phyloP scores from a whole-genome alignment of 2,797 vertebrate species.

The Muraenolepis orangiensis region DNA sequence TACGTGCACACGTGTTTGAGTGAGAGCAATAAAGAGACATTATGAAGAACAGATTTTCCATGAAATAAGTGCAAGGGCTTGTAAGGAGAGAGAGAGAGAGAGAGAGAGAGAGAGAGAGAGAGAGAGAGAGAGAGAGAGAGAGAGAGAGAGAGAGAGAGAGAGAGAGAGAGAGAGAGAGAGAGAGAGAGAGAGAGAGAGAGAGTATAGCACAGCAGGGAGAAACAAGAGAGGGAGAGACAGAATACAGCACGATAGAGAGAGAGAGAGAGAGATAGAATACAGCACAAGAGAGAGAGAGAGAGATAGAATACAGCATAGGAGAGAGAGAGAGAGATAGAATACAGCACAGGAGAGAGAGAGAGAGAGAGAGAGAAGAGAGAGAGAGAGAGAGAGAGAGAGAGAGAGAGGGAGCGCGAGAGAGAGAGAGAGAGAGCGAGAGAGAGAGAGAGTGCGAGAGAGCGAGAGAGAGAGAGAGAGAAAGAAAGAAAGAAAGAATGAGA shows the following conservation, averaged over 20 bases:
- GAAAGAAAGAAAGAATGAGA: conserved; percentile 72
- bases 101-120: conserved; percentile 69
- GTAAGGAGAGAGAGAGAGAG: conserved; percentile 53
- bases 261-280: conserved; percentile 70
- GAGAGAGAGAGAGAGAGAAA: conserved; percentile 69
- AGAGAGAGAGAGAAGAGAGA: background rate
- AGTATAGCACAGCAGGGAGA: conserved; percentile 72
- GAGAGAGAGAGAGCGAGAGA: conserved; percentile 46
- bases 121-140: conserved; percentile 50
- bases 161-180: background rate
- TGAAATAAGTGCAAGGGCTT: conserved; percentile 93
- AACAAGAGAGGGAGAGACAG: conserved; percentile 52
- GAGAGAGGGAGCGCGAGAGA: no score
- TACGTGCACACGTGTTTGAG: background rate
- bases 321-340: background rate
- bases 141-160: background rate
- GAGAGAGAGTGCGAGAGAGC: conserved; percentile 62
- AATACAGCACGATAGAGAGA: no score
- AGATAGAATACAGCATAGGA: no score
- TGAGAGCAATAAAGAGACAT: conserved; percentile 58
- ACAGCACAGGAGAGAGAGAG: no score
- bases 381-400: background rate
- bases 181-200: conserved; percentile 12
- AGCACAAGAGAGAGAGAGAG: conserved; percentile 47
- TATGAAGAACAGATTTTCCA: conserved; percentile 98